Conservation (phyloP, 2,797 vertebrate genomes). For the Neopelma chrysocephalum region DNA sequence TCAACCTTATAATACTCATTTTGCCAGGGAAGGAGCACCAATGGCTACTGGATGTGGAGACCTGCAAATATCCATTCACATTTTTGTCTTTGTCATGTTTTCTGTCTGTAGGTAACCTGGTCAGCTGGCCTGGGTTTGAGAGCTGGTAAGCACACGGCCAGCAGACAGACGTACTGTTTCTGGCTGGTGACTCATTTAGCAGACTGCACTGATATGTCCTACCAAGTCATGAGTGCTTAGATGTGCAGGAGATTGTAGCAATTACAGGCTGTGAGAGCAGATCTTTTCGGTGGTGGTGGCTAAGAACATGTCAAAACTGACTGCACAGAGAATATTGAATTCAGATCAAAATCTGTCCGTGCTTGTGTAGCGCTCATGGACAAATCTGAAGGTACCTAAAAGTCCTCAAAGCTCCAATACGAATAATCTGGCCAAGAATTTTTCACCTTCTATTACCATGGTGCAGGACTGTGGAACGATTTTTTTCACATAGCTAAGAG, state of each 20-base stretch:
- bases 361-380: background rate
- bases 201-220: background rate
- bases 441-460: background rate
- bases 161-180: background rate
- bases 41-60: background rate
- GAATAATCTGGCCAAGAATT: background rate
- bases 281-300: background rate
- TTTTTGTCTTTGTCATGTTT: background rate
- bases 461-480: background rate
- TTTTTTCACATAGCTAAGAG: background rate
- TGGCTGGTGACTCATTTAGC: background rate
- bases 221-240: background rate
- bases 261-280: background rate
- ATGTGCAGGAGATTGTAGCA: background rate
- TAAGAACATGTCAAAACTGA: background rate
- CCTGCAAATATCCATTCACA: background rate
- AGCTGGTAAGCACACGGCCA: background rate
- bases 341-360: background rate
- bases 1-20: background rate
- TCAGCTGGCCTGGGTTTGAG: background rate
- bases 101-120: background rate
- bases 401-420: background rate
- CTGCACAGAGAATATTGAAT: background rate
- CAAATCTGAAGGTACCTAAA: background rate
- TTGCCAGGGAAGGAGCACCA: background rate